These are phyloP conservation scores for Furnarius figulus DNA, from an alignment of 2,113 vertebrate genomes.

Conservation along the genomic window DNA sequence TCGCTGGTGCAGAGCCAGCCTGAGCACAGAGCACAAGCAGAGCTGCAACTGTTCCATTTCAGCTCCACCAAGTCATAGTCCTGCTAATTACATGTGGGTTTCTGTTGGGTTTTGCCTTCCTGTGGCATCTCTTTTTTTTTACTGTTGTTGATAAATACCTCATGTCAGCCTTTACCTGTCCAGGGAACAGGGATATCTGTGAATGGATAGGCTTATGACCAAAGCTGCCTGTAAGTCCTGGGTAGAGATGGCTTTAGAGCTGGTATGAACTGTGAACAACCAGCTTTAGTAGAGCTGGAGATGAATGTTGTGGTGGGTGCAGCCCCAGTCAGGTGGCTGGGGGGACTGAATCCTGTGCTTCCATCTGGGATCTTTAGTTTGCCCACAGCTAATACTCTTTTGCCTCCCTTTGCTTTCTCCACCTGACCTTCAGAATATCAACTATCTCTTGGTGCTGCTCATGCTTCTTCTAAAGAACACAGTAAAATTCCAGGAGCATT, in stretches of 20 bases:
- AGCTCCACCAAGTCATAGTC: background rate
- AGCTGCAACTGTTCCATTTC: background rate
- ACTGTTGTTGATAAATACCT: background rate
- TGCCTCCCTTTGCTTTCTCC: background rate
- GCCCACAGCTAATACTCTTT: rapidly evolving
- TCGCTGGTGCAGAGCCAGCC: background rate
- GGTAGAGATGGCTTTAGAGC: background rate
- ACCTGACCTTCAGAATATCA: rapidly evolving
- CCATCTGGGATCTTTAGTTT: background rate
- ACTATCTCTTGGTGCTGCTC: background rate
- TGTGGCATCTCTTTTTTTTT: background rate
- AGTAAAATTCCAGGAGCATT: rapidly evolving
- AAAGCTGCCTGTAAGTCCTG: background rate
- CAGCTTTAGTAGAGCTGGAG: background rate
- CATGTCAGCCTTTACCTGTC: background rate
- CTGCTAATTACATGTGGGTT: background rate
- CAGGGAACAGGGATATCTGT: background rate
- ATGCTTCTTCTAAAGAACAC: background rate
- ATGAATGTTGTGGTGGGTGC: background rate
- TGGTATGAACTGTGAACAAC: background rate
- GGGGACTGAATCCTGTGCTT: background rate
- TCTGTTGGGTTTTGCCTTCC: background rate
- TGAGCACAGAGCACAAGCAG: background rate
- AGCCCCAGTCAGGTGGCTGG: background rate
- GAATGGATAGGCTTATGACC: background rate